These are phyloP conservation scores for Cotesia chilonis DNA, from an alignment of 1,140 invertebrate species.

Conservation along the genomic window DNA sequence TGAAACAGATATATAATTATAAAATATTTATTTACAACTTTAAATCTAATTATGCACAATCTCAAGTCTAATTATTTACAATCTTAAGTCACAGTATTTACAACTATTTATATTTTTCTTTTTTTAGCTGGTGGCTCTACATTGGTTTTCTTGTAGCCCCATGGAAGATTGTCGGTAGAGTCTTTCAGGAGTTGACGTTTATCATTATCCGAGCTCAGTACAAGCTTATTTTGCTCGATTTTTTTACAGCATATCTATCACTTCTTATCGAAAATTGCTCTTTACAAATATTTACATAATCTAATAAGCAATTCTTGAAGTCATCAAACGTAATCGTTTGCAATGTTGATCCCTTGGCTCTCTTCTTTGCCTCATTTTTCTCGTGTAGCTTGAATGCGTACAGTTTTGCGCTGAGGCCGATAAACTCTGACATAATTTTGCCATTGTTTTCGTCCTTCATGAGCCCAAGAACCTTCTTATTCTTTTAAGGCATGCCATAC, in stretches of 20 bases:
- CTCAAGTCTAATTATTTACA: too few relatives aligned
- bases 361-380: constrained; percentile 9
- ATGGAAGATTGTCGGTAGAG: constrained; percentile 35
- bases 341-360: constrained; percentile 28
- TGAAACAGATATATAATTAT: too few relatives aligned
- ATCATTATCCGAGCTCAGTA: constrained; percentile 17
- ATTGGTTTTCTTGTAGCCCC: constrained; percentile 2
- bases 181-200: constrained; percentile 7
- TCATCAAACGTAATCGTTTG: constrained; percentile 26
- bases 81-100: too few relatives aligned
- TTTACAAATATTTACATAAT: not conserved
- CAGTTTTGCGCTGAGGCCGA: constrained; percentile 11
- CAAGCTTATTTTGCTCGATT: constrained; percentile 25
- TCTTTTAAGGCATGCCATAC: not conserved
- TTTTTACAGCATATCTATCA: constrained; percentile 20
- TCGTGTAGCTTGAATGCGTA: not conserved
- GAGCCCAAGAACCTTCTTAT: not conserved
- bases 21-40: too few relatives aligned
- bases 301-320: constrained; percentile 32
- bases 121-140: too few relatives aligned
- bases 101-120: too few relatives aligned
- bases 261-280: constrained; percentile 1
- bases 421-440: constrained; percentile 5
- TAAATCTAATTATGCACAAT: too few relatives aligned
- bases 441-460: not conserved